These are phyloP conservation scores for Xanthia icteritia DNA, from an alignment of 2,888 invertebrate species.

Conservation along the genomic window DNA sequence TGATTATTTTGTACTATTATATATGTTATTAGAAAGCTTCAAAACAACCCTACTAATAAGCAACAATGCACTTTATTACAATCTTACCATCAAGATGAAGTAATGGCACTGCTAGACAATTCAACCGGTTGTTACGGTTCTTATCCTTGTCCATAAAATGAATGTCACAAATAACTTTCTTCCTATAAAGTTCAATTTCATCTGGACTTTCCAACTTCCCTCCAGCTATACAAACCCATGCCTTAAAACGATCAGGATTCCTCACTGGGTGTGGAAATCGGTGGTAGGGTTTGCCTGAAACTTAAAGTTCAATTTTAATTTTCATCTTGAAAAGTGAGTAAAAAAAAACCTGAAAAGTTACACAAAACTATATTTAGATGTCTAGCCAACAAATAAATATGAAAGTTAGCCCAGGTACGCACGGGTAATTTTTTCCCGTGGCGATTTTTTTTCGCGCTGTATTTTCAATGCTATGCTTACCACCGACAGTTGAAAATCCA, in stretches of 20 bases:
- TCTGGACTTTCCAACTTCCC: not conserved
- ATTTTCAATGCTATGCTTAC: too few species aligned
- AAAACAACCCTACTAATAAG: not conserved
- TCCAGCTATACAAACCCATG: not conserved
- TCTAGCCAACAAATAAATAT: not conserved
- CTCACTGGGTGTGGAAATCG: not conserved
- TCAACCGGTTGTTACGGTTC: not conserved
- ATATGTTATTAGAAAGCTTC: not conserved
- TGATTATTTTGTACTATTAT: not conserved
- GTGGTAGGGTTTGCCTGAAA: not conserved
- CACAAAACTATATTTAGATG: not conserved
- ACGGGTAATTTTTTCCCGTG: too few species aligned
- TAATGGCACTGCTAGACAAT: not conserved
- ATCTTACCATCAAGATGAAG: conserved; percentile 3
- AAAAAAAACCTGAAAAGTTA: not conserved
- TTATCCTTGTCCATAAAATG: not conserved
- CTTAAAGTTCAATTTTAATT: not conserved
- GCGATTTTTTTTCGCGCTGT: too few species aligned
- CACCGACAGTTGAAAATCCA: too few species aligned
- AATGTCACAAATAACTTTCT: not conserved
- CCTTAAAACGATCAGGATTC: not conserved
- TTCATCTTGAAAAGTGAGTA: not conserved
- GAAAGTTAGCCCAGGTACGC: too few species aligned
- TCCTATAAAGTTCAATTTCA: not conserved
- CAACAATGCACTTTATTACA: not conserved